Evolutionary conservation across 2,888 invertebrate genomes (phyloP).

Genomic region (Gastrophysa polygoni): DNA sequence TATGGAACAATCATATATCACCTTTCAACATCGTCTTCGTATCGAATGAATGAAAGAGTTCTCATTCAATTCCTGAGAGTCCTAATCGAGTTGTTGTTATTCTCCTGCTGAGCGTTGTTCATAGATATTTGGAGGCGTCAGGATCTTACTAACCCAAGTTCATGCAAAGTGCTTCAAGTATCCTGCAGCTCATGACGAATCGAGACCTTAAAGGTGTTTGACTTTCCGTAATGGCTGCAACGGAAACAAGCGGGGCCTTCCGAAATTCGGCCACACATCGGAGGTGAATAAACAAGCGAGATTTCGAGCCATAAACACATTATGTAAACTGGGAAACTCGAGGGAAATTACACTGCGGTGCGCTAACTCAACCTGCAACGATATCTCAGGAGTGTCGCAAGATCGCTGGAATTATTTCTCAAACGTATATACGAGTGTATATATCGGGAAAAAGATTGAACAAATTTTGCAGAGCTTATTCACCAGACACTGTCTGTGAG

Average conservation of each 20-base stretch:
- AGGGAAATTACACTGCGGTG: constrained; percentile 56
- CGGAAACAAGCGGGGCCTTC: constrained; percentile 19
- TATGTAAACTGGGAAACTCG: constrained; percentile 58
- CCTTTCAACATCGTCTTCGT: too few species aligned
- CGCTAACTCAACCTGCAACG: constrained; percentile 43
- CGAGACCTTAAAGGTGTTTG: constrained; percentile 24
- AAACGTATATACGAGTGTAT: neutral
- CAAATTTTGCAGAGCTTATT: too few species aligned
- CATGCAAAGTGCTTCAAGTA: neutral
- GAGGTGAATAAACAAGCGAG: constrained; percentile 44
- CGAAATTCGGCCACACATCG: constrained; percentile 25
- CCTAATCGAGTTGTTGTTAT: too few species aligned
- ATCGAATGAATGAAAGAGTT: too few species aligned
- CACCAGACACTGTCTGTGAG: too few species aligned
- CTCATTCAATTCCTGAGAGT: too few species aligned
- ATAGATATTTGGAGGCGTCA: too few species aligned
- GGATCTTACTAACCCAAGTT: too few species aligned
- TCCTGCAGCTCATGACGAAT: neutral
- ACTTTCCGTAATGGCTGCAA: constrained; percentile 26
- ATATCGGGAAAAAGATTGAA: neutral
- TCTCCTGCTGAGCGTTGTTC: too few species aligned
- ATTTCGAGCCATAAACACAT: constrained; percentile 54
- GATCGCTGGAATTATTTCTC: constrained; percentile 20
- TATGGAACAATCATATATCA: too few species aligned
- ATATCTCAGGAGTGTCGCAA: constrained; percentile 49